A percentile compares a stretch with the other conserved stretches of the same genome.
phyloP scores from a whole-genome alignment of 2,888 invertebrate species.

The Epistrophella euchroma region DNA sequence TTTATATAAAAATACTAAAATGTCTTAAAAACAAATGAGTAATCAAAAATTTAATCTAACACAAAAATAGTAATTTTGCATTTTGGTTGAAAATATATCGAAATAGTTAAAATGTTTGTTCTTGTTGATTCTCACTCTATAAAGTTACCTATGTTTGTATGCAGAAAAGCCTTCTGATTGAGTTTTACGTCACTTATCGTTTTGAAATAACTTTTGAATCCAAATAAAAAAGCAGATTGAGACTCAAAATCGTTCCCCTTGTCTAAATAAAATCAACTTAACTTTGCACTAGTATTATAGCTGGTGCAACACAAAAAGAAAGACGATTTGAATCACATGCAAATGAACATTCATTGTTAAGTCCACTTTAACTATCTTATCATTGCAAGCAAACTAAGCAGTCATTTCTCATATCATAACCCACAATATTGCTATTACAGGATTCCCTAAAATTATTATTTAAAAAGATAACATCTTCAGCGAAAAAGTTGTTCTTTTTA shows the following conservation, averaged over 20 bases:
- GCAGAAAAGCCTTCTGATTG: background rate
- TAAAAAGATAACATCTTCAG: constrained; percentile 10
- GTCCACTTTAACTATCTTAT: constrained; percentile 23
- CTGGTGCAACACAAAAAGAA: background rate
- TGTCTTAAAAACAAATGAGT: too few species aligned
- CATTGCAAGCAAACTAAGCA: constrained; percentile 5
- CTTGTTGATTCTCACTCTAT: background rate
- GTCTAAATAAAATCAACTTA: background rate
- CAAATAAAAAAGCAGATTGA: background rate
- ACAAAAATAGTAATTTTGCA: too few species aligned
- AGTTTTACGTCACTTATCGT: background rate
- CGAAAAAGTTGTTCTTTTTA: constrained; percentile 25
- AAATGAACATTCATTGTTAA: constrained; percentile 5
- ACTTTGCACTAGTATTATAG: background rate
- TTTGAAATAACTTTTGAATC: background rate
- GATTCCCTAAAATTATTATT: constrained; percentile 7
- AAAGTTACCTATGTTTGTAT: background rate
- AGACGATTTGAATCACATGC: background rate
- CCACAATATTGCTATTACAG: constrained; percentile 16
- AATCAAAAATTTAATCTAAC: too few species aligned
- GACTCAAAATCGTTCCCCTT: background rate
- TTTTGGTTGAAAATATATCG: background rate
- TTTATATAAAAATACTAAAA: too few species aligned
- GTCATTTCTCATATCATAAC: constrained; percentile 26
- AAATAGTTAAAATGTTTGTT: background rate